Conservation (phyloP, 2,113 vertebrate genomes). For the Rhombomys opimus region DNA sequence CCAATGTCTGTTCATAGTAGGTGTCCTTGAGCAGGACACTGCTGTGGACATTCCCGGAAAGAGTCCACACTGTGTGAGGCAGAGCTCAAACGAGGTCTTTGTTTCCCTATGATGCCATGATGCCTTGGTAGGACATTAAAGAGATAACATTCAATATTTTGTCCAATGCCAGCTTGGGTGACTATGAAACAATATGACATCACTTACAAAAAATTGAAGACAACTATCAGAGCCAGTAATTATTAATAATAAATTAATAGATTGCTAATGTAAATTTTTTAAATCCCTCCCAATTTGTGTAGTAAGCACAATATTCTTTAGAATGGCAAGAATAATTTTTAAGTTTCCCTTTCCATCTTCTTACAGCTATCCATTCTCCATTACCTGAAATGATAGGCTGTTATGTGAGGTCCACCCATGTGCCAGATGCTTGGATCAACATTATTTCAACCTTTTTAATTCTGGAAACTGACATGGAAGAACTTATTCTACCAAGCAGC, state of each 20-base stretch:
- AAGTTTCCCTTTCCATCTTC: not conserved
- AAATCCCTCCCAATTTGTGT: not conserved
- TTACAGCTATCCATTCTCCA: not conserved
- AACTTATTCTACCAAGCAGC: rapidly evolving
- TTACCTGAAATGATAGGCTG: too few species aligned
- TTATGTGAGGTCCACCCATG: not conserved
- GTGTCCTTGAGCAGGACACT: not conserved
- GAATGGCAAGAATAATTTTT: not conserved
- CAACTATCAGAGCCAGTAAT: not conserved
- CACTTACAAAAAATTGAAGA: not conserved
- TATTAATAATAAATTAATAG: not conserved
- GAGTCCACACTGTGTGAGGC: not conserved
- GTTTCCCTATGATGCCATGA: rapidly evolving
- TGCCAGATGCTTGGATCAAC: not conserved
- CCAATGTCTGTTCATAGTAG: not conserved
- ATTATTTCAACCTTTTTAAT: not conserved
- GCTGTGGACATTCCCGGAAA: not conserved
- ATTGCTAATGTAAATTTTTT: not conserved
- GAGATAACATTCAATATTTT: not conserved
- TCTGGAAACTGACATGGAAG: not conserved
- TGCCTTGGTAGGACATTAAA: not conserved
- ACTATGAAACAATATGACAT: not conserved
- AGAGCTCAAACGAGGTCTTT: not conserved
- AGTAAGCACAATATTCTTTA: not conserved
- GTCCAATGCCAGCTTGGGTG: not conserved